Base-by-base conservation (phyloP, 2,797 vertebrate species). In the Pseudochirops corinnae region DNA sequence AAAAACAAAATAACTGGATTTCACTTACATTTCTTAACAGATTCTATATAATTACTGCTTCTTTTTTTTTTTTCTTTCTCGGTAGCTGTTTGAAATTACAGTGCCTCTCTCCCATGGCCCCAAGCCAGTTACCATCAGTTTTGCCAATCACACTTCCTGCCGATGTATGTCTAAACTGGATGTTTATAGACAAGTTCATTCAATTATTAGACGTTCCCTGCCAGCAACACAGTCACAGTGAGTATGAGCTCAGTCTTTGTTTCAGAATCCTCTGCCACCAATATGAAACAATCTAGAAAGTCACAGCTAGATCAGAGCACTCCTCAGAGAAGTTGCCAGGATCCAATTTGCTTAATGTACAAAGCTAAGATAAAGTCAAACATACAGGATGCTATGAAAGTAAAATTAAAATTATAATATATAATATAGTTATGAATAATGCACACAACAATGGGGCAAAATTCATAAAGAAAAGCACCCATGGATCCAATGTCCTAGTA, bases 111-210 rank as follows among this genome's bases (percentile, higher is more conserved):
- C 99, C 55, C 99, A 99, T 50, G 99, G 99, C 95, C 99, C 99
- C 96, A 99, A 99, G 97, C 99, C 99, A 0, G 99, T 99, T 95
- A 99, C 99, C 0, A 98, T 99, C 98, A 99, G 99, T 93, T 99
- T 99, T 98, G 99, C 99, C 98, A 99, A 99, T 97, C 99, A 99
- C 98, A 99, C 99, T 0, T 99, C 99, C 97, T 99, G 99, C 99
- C 99, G 99, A 67, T 99, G 99, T 98, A 99, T 99, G 99, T 99
- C 99, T 92, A 99, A 99, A 97, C 98, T 99, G 98, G 99, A 99
- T 91, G 99, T 99, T 95, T 99, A 99, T 99, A 99, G 99, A 98
- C 99, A 99, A 97, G 99, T 99, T 93, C 99, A 99, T 98, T 99
- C 99, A 93, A 99, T 99, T 98, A 99, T 99, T 98, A 99, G 99